phyloP scores from a whole-genome alignment of 2,113 vertebrate species.

The Tympanuchus pallidicinctus region DNA sequence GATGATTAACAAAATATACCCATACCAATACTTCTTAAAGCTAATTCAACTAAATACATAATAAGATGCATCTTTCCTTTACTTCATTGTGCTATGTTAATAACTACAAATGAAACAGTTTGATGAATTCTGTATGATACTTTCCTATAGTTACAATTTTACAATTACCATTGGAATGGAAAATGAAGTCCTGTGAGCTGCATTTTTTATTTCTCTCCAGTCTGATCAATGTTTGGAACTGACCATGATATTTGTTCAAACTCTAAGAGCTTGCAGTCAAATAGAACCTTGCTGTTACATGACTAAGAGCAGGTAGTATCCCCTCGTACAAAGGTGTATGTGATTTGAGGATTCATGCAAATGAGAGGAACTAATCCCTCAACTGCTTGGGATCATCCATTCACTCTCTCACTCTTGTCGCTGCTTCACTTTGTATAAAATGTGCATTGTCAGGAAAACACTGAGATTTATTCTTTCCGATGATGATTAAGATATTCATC shows the following conservation, averaged over 20 bases:
- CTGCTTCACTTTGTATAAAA: background rate
- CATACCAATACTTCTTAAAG: background rate
- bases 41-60: background rate
- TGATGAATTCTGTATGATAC: background rate
- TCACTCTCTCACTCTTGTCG: background rate
- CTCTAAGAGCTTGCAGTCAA: background rate
- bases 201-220: background rate
- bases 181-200: background rate
- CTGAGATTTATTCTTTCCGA: background rate
- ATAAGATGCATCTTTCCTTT: background rate
- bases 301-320: background rate
- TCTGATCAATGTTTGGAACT: background rate
- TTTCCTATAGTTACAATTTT: background rate
- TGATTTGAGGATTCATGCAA: background rate
- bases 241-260: background rate
- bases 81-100: background rate
- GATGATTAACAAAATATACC: background rate
- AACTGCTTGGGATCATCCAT: background rate
- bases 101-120: background rate
- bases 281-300: background rate
- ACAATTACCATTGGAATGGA: background rate
- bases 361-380: background rate
- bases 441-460: background rate
- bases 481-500: accelerated
- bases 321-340: background rate